Percentiles rank a stretch among this genome's conserved stretches.
Evolutionary conservation across 2,797 vertebrate species (phyloP).

Genomic region (Varecia variegata): DNA sequence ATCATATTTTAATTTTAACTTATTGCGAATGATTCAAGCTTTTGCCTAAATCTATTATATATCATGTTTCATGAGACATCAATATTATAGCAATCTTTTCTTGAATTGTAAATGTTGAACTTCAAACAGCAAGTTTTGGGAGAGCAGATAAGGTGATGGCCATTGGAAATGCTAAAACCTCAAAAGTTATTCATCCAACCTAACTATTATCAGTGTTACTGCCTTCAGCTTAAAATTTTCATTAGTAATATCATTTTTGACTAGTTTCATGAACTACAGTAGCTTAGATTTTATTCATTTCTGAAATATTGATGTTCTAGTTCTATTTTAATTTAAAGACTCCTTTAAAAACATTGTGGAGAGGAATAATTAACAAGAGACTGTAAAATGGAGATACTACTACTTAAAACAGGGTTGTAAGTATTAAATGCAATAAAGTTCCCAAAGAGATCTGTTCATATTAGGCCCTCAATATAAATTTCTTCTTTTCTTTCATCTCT

Average conservation of each 20-base stretch:
- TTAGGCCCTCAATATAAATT: background rate
- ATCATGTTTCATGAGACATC: background rate
- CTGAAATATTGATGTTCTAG: conserved; percentile 30
- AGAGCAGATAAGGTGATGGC: background rate
- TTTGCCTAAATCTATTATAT: background rate
- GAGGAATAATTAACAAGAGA: background rate
- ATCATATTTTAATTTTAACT: conserved; percentile 36
- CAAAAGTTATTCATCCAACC: background rate
- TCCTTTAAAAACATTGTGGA: background rate
- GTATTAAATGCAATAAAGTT: background rate
- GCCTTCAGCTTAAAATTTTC: background rate
- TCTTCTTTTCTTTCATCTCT: background rate
- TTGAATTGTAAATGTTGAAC: background rate
- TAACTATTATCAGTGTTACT: background rate
- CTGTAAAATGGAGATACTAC: background rate
- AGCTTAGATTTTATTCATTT: conserved; percentile 5
- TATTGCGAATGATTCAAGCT: background rate
- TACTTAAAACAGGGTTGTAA: background rate
- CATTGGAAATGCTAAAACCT: background rate
- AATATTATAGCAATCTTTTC: background rate
- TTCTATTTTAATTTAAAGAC: background rate
- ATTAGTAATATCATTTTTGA: background rate
- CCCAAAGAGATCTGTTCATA: background rate
- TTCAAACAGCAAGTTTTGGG: background rate
- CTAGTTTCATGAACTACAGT: background rate